Conservation (phyloP, 2,113 vertebrate species). For the Calidris pygmaea region DNA sequence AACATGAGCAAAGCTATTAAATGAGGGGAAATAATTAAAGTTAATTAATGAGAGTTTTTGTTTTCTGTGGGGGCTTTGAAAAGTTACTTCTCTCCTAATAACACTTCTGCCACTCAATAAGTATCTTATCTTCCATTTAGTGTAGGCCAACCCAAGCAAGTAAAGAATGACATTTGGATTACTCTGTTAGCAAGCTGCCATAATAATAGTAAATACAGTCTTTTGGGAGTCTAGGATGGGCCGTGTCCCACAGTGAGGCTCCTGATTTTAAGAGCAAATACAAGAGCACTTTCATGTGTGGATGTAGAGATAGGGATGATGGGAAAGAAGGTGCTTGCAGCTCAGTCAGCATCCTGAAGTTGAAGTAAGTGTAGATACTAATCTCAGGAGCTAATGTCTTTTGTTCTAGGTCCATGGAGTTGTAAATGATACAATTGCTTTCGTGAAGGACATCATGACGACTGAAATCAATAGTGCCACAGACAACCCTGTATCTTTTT, state of each 20-base stretch:
- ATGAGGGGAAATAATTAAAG: background rate
- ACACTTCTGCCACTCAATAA: background rate
- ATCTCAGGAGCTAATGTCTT: background rate
- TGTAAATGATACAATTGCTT: constrained; percentile 92
- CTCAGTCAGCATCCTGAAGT: background rate
- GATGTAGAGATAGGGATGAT: background rate
- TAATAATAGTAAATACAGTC: background rate
- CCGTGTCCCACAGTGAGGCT: background rate
- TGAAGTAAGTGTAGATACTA: background rate
- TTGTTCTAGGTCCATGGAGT: constrained; percentile 90
- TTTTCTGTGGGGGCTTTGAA: background rate
- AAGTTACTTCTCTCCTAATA: background rate
- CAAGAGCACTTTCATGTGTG: background rate
- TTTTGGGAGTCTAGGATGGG: background rate
- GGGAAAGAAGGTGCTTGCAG: background rate
- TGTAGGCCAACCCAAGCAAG: background rate
- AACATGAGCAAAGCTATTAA: background rate
- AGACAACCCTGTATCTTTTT: constrained; percentile 97
- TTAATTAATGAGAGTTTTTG: background rate
- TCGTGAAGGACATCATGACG: constrained; percentile 91
- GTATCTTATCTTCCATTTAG: background rate
- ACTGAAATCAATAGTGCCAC: constrained; percentile 98
- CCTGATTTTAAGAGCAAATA: background rate
- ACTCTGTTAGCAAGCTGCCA: background rate
- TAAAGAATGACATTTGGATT: background rate